phyloP scores from a whole-genome alignment of 2,113 vertebrate genomes.

The Clupea harengus region DNA sequence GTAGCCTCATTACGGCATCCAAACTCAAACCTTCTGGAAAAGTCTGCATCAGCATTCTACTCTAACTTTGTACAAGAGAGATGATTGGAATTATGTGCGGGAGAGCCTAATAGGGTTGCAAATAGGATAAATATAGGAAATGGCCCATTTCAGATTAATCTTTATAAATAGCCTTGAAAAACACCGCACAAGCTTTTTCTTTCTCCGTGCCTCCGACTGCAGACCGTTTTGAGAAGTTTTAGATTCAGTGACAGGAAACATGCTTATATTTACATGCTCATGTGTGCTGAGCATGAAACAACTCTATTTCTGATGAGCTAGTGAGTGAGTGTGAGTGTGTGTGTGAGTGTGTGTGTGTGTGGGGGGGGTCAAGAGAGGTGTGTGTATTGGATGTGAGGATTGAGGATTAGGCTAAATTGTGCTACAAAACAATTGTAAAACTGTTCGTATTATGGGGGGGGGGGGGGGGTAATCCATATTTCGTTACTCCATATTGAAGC shows the following conservation, averaged over 20 bases:
- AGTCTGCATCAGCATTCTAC: not conserved
- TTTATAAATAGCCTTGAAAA: slow-evolving; percentile 1
- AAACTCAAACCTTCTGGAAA: not conserved
- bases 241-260: not conserved
- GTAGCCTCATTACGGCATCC: not conserved
- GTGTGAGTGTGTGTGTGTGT: not conserved
- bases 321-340: no score
- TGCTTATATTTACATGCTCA: not conserved
- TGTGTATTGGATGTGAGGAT: not conserved
- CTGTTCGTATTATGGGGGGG: no score
- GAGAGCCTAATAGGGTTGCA: slow-evolving; percentile 32
- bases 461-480: no score
- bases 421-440: no score
- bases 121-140: slow-evolving; percentile 21
- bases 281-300: not conserved
- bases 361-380: no score
- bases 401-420: no score
- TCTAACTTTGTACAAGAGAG: not conserved
- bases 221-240: not conserved
- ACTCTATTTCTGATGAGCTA: no score
- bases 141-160: not conserved
- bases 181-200: not conserved
- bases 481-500: not conserved
- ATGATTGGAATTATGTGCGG: slow-evolving; percentile 6
- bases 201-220: not conserved